Conservation (phyloP, 1,140 invertebrate genomes). For the Neomicropteryx cornuta region DNA sequence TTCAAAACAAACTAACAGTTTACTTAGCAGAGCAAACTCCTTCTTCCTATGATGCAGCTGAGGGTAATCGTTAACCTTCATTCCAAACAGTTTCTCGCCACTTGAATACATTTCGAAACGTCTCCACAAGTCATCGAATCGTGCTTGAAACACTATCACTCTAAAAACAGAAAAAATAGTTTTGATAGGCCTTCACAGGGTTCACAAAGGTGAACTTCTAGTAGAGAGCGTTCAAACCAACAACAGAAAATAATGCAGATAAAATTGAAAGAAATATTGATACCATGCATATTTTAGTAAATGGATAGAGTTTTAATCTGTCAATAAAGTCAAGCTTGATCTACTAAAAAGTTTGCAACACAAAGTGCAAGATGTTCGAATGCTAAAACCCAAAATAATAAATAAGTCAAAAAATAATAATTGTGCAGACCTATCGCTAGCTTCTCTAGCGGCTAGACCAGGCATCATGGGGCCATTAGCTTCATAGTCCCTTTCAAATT, state of each 20-base stretch:
- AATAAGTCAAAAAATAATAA: no score
- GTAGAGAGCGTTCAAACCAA: background rate
- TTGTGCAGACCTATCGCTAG: constrained; percentile 59
- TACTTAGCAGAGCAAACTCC: constrained; percentile 75
- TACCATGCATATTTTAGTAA: no score
- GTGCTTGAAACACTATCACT: constrained; percentile 60
- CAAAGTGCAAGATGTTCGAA: no score
- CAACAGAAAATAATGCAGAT: no score
- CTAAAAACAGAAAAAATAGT: constrained; percentile 26
- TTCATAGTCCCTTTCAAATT: constrained; percentile 66
- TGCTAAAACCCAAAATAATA: no score
- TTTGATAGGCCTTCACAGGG: no score
- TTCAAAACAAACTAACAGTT: constrained; percentile 62
- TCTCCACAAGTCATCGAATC: constrained; percentile 70
- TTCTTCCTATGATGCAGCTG: constrained; percentile 63
- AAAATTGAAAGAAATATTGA: no score
- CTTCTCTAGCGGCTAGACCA: constrained; percentile 69
- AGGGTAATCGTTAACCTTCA: constrained; percentile 70
- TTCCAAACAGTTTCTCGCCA: constrained; percentile 73
- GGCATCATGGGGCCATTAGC: constrained; percentile 70
- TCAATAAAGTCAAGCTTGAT: no score
- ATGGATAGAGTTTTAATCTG: no score
- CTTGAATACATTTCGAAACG: constrained; percentile 68
- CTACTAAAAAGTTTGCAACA: no score
- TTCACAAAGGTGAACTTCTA: background rate